Evolutionary conservation across 2,797 vertebrate species (phyloP).

Genomic region (Anguilla megastoma): DNA sequence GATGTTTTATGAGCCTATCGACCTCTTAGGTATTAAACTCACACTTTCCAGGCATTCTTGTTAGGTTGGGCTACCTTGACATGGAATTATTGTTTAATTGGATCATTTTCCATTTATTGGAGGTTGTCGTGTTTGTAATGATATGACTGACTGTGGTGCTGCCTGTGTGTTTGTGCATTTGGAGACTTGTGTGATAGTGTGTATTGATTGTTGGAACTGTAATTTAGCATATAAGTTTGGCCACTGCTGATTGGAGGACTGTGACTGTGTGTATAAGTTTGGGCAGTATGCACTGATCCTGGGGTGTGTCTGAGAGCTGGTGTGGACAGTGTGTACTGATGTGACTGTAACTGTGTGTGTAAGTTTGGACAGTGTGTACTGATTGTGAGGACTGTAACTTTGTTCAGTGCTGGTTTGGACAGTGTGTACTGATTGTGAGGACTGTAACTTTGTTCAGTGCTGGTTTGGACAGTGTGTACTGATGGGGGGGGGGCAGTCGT

Average conservation of each 20-base stretch:
- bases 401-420: too few species aligned
- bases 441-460: neutral
- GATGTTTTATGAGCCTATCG: neutral
- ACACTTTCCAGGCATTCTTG: neutral
- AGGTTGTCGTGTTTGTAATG: neutral
- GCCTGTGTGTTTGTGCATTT: too few species aligned
- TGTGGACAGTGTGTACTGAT: neutral
- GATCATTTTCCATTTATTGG: neutral
- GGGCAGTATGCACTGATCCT: slow-evolving; percentile 39
- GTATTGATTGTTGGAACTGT: neutral
- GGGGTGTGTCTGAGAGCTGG: too few species aligned
- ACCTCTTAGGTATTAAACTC: neutral
- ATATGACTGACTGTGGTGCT: neutral
- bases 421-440: neutral
- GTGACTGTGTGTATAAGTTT: neutral
- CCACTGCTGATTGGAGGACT: neutral
- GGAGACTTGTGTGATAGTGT: neutral
- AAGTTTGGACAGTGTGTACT: too few species aligned
- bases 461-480: neutral
- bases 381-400: too few species aligned
- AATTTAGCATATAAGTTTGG: neutral
- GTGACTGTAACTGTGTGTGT: too few species aligned
- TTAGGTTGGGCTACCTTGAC: neutral
- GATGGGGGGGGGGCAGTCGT: neutral
- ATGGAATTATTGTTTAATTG: neutral